phyloP scores from a whole-genome alignment of 2,888 invertebrate species.

The Cataglyphis rosenhaueri region DNA sequence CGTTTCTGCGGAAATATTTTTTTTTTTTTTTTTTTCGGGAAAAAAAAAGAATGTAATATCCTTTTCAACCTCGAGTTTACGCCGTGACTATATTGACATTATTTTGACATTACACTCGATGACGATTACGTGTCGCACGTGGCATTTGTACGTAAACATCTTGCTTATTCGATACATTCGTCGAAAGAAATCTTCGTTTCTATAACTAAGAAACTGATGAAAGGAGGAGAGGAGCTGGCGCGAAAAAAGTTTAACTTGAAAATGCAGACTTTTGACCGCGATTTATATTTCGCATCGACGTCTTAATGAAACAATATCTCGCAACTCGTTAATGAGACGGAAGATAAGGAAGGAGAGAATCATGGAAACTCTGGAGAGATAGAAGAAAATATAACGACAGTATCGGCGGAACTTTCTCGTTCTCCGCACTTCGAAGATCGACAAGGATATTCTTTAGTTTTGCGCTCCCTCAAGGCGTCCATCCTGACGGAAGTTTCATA shows the following conservation, averaged over 20 bases:
- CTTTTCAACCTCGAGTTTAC: slow-evolving; percentile 39
- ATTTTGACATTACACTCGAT: neutral
- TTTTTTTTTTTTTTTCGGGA: slow-evolving; percentile 8
- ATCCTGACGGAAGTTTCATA: slow-evolving; percentile 59
- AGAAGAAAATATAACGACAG: slow-evolving; percentile 44
- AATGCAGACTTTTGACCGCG: slow-evolving; percentile 17
- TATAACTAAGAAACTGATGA: slow-evolving; percentile 7
- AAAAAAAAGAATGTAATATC: slow-evolving; percentile 40
- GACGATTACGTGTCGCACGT: slow-evolving; percentile 2
- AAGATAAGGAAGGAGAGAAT: slow-evolving; percentile 6
- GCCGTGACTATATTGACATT: neutral
- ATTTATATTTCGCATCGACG: slow-evolving; percentile 55
- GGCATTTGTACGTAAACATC: neutral
- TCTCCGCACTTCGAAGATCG: slow-evolving; percentile 56
- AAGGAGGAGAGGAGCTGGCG: neutral
- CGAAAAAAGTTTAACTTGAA: slow-evolving; percentile 13
- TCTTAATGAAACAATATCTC: slow-evolving; percentile 58
- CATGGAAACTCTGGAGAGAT: slow-evolving; percentile 15
- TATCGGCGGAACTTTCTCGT: slow-evolving; percentile 57
- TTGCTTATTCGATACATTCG: slow-evolving; percentile 38
- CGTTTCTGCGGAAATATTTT: slow-evolving; percentile 20
- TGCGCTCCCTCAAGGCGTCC: slow-evolving; percentile 44
- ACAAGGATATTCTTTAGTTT: slow-evolving; percentile 65
- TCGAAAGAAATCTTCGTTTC: slow-evolving; percentile 24
- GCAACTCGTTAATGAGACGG: slow-evolving; percentile 42